A percentile compares a stretch with the other conserved stretches of the same genome.
Conservation (phyloP, 1,140 invertebrate species). For the Calycopis cecrops region DNA sequence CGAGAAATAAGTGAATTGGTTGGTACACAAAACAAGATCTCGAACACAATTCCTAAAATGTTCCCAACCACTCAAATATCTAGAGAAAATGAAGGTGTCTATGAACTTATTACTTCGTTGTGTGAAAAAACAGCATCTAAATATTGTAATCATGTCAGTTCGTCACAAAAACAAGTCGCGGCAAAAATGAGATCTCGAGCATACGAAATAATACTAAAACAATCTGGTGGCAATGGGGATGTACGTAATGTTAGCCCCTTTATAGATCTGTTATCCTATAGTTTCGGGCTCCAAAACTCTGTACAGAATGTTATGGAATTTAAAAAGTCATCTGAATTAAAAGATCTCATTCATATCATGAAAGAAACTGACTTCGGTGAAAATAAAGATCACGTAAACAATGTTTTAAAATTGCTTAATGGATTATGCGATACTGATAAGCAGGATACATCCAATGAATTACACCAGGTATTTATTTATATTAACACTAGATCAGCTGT, state of each 20-base stretch:
- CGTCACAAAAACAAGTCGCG: conserved; percentile 42
- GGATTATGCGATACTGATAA: conserved; percentile 38
- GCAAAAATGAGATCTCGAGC: conserved; percentile 53
- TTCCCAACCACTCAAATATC: not conserved
- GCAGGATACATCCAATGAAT: conserved; percentile 41
- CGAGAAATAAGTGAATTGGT: no score
- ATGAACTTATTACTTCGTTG: conserved; percentile 50
- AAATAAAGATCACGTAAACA: conserved; percentile 38
- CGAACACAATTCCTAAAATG: not conserved
- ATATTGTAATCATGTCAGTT: conserved; percentile 38
- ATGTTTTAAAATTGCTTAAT: conserved; percentile 42
- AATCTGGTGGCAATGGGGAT: conserved; percentile 32
- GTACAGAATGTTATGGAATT: conserved; percentile 53
- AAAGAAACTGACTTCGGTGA: conserved; percentile 38
- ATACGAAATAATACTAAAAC: conserved; percentile 61
- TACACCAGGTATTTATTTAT: conserved; percentile 45
- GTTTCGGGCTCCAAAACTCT: conserved; percentile 45
- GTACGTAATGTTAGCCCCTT: conserved; percentile 36
- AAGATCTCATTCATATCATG: conserved; percentile 40
- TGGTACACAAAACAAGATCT: not conserved
- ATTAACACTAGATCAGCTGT: no score
- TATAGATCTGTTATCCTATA: conserved; percentile 50
- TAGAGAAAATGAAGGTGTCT: conserved; percentile 43
- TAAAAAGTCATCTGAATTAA: conserved; percentile 46
- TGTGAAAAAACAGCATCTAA: conserved; percentile 50